Conservation (phyloP, 64 coral and sea anemone species). For the Montipora efflorescens region DNA sequence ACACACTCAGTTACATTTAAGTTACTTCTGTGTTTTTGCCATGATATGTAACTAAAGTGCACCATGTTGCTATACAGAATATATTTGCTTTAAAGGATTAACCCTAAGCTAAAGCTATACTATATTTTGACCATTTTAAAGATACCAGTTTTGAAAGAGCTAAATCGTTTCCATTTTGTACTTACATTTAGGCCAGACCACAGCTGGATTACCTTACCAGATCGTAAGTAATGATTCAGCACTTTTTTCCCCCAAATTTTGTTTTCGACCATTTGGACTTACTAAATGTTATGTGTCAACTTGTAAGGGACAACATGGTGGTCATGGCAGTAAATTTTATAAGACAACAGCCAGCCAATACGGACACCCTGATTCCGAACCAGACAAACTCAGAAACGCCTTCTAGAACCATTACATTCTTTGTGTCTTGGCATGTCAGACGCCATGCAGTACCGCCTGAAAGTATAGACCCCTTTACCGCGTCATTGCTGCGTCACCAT, state of each 20-base stretch:
- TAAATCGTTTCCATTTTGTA: not conserved
- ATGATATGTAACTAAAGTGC: too few species aligned
- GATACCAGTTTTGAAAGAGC: too few species aligned
- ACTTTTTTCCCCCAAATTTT: not conserved
- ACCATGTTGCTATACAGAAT: too few species aligned
- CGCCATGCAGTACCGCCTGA: not conserved
- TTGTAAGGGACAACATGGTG: not conserved
- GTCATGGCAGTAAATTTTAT: not conserved
- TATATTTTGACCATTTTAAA: too few species aligned
- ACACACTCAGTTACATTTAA: too few species aligned
- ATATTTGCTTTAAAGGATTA: too few species aligned
- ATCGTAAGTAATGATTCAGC: not conserved
- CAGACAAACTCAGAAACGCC: not conserved
- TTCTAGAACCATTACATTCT: not conserved
- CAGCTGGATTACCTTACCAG: not conserved
- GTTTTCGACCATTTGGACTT: not conserved
- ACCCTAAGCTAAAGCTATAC: too few species aligned
- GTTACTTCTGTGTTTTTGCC: too few species aligned
- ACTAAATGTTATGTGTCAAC: not conserved
- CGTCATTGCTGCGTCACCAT: too few species aligned
- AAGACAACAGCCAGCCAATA: not conserved
- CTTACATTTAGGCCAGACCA: not conserved
- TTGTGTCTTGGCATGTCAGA: not conserved
- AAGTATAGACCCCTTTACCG: too few species aligned
- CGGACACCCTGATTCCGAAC: not conserved